Conservation (phyloP, 2,113 vertebrate species). For the Calypte anna region DNA sequence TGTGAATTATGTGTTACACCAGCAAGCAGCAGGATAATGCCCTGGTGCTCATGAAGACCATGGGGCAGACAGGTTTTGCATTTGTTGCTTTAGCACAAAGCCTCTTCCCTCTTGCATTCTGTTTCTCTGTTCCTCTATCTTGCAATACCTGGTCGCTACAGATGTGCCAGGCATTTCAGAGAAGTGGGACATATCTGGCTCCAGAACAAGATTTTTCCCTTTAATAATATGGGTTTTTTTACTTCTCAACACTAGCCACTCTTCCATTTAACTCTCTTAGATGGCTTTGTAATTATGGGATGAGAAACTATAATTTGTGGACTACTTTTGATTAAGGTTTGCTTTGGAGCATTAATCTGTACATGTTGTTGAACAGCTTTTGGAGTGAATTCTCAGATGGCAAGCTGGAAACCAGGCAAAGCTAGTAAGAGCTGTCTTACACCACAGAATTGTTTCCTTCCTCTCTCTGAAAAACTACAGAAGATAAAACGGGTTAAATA, state of each 20-base stretch:
- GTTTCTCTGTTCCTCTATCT: neutral
- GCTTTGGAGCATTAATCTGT: neutral
- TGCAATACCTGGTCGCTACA: neutral
- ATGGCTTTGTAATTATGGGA: neutral
- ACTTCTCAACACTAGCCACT: neutral
- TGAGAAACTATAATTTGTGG: neutral
- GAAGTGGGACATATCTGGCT: neutral
- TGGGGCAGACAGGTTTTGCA: neutral
- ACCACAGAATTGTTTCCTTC: neutral
- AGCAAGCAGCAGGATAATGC: neutral
- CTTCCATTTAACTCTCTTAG: neutral
- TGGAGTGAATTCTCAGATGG: neutral
- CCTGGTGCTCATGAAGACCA: neutral
- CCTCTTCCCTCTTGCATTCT: neutral
- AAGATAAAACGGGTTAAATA: neutral
- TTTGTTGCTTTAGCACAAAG: neutral
- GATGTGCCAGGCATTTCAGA: neutral
- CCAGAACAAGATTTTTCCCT: neutral
- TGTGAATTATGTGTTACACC: neutral
- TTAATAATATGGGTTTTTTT: neutral
- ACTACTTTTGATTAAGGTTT: neutral
- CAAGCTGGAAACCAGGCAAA: neutral
- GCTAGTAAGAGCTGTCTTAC: neutral
- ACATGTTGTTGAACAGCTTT: neutral
- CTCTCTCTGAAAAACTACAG: neutral